Evolutionary conservation across 2,888 invertebrate species (phyloP).

Genomic region (Stenotaenia linearis): DNA sequence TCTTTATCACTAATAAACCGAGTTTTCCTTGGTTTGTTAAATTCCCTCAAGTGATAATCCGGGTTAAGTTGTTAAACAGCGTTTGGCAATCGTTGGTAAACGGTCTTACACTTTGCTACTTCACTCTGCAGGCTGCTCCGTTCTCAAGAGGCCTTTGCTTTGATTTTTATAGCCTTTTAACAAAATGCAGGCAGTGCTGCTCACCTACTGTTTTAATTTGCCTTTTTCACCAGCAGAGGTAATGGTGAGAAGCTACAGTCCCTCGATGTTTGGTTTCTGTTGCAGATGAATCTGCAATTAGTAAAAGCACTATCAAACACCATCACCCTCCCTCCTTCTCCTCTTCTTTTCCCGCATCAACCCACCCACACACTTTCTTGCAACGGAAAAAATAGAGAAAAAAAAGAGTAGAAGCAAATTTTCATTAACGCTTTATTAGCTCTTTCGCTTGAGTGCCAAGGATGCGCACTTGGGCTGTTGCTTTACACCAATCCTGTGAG

Average conservation of each 20-base stretch:
- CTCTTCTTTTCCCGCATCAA: conserved; percentile 4
- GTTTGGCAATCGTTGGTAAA: conserved; percentile 5
- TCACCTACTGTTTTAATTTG: conserved; percentile 29
- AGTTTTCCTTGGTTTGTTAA: background rate
- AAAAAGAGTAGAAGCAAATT: conserved; percentile 29
- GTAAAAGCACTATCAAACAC: background rate
- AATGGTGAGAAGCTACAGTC: conserved; percentile 1
- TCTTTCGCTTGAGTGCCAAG: conserved; percentile 19
- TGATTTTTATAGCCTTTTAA: conserved; percentile 32
- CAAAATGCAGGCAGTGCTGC: conserved; percentile 24
- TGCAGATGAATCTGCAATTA: conserved; percentile 32
- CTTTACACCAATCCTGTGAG: conserved; percentile 23
- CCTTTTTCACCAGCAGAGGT: conserved; percentile 24
- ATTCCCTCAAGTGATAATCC: conserved; percentile 21
- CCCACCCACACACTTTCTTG: conserved; percentile 13
- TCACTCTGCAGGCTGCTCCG: background rate
- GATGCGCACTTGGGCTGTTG: conserved; percentile 11
- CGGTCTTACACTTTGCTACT: conserved; percentile 8
- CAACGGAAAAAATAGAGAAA: conserved; percentile 1
- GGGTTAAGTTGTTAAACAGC: conserved; percentile 20
- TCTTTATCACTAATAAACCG: background rate
- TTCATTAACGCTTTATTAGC: conserved; percentile 33
- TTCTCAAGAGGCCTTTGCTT: background rate
- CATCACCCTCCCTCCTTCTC: background rate
- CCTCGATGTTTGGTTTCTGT: conserved; percentile 28